These are phyloP conservation scores for Mellilla xanthometata DNA, from an alignment of 2,888 invertebrate species.

Conservation along the genomic window DNA sequence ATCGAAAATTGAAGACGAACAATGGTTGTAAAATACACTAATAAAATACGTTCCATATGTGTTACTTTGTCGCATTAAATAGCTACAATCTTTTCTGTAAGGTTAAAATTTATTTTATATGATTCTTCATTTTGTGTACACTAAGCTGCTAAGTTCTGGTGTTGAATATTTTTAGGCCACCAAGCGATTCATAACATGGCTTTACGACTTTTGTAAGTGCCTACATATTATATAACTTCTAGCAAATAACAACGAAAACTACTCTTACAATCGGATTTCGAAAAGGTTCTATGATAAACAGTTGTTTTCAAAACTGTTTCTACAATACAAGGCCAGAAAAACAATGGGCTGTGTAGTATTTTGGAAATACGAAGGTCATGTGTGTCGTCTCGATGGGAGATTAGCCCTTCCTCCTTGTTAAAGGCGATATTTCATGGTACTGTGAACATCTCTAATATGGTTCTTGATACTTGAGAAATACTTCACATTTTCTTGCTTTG, in stretches of 20 bases:
- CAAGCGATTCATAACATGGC: no score
- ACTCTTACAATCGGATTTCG: neutral
- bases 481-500: neutral
- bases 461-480: neutral
- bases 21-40: constrained; percentile 41
- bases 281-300: neutral
- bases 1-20: constrained; percentile 65
- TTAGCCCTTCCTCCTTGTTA: constrained; percentile 67
- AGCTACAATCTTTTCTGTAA: no score
- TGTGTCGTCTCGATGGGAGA: constrained; percentile 56
- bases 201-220: no score
- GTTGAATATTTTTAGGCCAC: no score
- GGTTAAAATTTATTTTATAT: no score
- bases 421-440: constrained; percentile 67
- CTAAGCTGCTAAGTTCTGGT: no score
- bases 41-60: neutral
- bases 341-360: constrained; percentile 65
- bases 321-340: constrained; percentile 33
- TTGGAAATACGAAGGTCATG: constrained; percentile 74
- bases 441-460: constrained; percentile 40
- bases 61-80: constrained; percentile 15
- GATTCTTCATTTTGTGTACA: no score
- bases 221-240: no score
- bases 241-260: no score
- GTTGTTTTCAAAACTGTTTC: constrained; percentile 22